phyloP scores from a whole-genome alignment of 1,140 invertebrate genomes.

The Bombus confusus region DNA sequence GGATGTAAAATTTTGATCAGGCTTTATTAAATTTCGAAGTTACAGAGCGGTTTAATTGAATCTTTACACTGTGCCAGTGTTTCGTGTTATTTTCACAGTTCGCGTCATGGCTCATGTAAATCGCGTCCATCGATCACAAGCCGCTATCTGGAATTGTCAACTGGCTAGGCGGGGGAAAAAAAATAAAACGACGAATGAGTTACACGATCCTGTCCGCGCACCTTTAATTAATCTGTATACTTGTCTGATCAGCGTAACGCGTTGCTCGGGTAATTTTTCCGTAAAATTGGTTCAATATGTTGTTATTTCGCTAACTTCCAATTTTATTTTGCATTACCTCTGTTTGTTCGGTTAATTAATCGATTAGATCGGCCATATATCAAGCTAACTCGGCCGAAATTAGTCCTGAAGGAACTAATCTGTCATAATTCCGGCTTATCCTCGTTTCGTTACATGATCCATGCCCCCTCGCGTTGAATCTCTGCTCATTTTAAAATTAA shows the following conservation, averaged over 20 bases:
- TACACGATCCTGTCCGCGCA: background rate
- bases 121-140: constrained; percentile 15
- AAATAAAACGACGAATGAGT: background rate
- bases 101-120: background rate
- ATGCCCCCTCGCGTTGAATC: background rate
- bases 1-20: background rate
- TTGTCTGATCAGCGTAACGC: background rate
- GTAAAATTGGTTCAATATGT: background rate
- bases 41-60: background rate
- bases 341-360: no score
- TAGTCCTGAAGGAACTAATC: background rate
- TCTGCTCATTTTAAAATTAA: background rate
- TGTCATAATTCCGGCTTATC: background rate
- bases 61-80: background rate
- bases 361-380: background rate
- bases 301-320: background rate
- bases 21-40: background rate
- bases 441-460: background rate
- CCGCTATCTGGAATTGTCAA: background rate
- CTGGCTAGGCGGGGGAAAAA: background rate
- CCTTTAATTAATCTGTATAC: constrained; percentile 20
- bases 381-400: background rate
- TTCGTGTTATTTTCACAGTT: background rate
- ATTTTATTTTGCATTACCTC: background rate
- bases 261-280: background rate